A percentile compares a stretch with the other conserved stretches of the same genome.
Evolutionary conservation across 2,888 invertebrate genomes (phyloP).

Genomic region (Ecliptopera silaceata): DNA sequence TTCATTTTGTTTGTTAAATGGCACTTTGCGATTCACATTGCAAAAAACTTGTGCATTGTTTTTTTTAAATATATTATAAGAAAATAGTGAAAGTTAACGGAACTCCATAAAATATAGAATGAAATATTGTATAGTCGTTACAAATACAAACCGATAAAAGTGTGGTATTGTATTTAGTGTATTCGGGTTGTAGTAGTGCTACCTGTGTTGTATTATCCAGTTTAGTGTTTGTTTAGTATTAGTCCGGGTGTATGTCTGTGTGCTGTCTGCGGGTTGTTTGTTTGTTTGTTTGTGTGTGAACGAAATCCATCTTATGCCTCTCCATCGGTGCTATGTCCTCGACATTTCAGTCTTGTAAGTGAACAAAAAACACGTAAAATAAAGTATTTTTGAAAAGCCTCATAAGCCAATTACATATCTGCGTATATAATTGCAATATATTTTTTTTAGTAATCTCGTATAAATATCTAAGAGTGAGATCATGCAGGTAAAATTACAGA

Average conservation of each 20-base stretch:
- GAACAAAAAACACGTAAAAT: slow-evolving; percentile 69
- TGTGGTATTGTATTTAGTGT: slow-evolving; percentile 12
- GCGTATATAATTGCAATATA: slow-evolving; percentile 71
- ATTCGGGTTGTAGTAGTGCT: slow-evolving; percentile 12
- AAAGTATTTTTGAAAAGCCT: slow-evolving; percentile 77
- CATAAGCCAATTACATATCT: slow-evolving; percentile 79
- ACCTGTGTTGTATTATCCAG: slow-evolving; percentile 39
- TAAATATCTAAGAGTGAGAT: slow-evolving; percentile 82
- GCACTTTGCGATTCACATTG: slow-evolving; percentile 78
- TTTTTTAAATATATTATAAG: slow-evolving; percentile 25
- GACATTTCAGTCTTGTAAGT: slow-evolving; percentile 77
- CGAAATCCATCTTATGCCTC: slow-evolving; percentile 47
- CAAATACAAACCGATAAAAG: slow-evolving; percentile 17
- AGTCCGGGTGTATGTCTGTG: slow-evolving; percentile 43
- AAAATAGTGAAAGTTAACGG: slow-evolving; percentile 14
- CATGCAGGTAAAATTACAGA: slow-evolving; percentile 77
- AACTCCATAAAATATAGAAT: slow-evolving; percentile 26
- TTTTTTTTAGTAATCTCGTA: slow-evolving; percentile 78
- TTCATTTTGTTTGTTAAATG: slow-evolving; percentile 64
- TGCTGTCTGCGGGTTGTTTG: slow-evolving; percentile 66
- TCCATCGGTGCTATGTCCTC: slow-evolving; percentile 72
- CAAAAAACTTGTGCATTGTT: slow-evolving; percentile 43
- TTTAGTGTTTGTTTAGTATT: slow-evolving; percentile 29
- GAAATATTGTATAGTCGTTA: slow-evolving; percentile 17
- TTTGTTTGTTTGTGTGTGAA: slow-evolving; percentile 41